Percentiles rank a stretch among this genome's conserved stretches.
These are phyloP conservation scores for Drosophila sp. DNA, from an alignment of 1,140 invertebrate species.

Conservation along the genomic window DNA sequence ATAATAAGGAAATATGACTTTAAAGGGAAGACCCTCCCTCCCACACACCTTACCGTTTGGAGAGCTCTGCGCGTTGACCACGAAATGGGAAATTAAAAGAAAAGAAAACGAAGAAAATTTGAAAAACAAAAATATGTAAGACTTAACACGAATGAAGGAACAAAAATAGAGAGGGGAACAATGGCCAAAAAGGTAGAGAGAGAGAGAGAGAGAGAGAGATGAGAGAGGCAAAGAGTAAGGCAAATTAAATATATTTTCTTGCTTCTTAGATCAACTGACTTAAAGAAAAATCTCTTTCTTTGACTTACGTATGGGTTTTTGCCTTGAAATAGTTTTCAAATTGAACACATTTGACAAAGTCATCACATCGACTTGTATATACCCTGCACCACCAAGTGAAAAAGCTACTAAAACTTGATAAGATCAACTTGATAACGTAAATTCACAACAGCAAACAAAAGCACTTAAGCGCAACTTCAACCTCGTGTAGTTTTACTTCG, in stretches of 20 bases:
- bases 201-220: not conserved
- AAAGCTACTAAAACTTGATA: too few species aligned
- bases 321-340: not conserved
- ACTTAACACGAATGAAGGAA: not conserved
- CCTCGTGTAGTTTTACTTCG: too few species aligned
- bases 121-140: slow-evolving; percentile 10
- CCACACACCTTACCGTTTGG: too few species aligned
- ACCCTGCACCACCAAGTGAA: too few species aligned
- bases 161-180: not conserved
- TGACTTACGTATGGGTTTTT: not conserved
- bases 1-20: slow-evolving; percentile 79
- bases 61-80: slow-evolving; percentile 16
- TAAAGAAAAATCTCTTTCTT: not conserved
- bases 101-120: not conserved
- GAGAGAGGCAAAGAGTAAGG: not conserved
- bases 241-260: not conserved
- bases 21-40: slow-evolving; percentile 21
- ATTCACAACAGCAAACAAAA: too few species aligned
- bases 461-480: too few species aligned
- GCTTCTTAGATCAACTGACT: not conserved
- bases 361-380: too few species aligned
- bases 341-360: not conserved
- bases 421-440: too few species aligned
- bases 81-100: slow-evolving; percentile 29
- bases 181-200: not conserved